phyloP scores from a whole-genome alignment of 2,888 invertebrate species.

The Erebia palarica region DNA sequence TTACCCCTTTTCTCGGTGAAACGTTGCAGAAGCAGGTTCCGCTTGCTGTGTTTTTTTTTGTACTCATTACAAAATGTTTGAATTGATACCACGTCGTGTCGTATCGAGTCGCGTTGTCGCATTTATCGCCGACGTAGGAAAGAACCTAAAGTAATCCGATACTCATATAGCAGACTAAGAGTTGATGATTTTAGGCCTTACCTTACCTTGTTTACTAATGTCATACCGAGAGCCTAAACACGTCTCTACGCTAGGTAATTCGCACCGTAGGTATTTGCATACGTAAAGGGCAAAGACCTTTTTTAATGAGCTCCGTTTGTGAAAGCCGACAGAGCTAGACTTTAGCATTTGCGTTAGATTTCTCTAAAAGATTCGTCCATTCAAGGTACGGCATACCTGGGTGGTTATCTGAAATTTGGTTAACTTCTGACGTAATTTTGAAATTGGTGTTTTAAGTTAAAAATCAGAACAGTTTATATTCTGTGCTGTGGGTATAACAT shows the following conservation, averaged over 20 bases:
- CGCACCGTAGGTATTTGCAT: constrained; percentile 8
- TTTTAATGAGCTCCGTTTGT: constrained; percentile 16
- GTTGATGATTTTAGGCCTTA: neutral
- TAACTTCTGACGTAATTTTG: too few relatives aligned
- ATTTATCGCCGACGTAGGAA: too few relatives aligned
- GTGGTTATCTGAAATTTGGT: too few relatives aligned
- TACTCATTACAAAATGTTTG: too few relatives aligned
- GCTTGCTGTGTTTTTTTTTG: too few relatives aligned
- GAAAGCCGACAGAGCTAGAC: constrained; percentile 4
- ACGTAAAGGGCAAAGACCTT: constrained; percentile 12
- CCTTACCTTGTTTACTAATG: neutral
- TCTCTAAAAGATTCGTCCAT: constrained; percentile 27
- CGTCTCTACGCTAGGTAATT: neutral
- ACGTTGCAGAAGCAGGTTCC: too few relatives aligned
- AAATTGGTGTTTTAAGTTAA: too few relatives aligned
- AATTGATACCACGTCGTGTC: too few relatives aligned
- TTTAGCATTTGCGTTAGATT: constrained; percentile 20
- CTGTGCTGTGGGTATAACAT: too few relatives aligned
- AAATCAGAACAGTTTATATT: too few relatives aligned
- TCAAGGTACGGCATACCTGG: constrained; percentile 1
- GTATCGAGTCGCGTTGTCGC: too few relatives aligned
- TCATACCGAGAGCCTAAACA: neutral
- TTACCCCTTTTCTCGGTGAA: too few relatives aligned
- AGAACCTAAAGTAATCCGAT: neutral
- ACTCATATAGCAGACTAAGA: neutral